Percentiles rank a stretch among this genome's conserved stretches.
These are phyloP conservation scores for Nymphalis c-album DNA, from an alignment of 2,888 invertebrate genomes.

Conservation along the genomic window DNA sequence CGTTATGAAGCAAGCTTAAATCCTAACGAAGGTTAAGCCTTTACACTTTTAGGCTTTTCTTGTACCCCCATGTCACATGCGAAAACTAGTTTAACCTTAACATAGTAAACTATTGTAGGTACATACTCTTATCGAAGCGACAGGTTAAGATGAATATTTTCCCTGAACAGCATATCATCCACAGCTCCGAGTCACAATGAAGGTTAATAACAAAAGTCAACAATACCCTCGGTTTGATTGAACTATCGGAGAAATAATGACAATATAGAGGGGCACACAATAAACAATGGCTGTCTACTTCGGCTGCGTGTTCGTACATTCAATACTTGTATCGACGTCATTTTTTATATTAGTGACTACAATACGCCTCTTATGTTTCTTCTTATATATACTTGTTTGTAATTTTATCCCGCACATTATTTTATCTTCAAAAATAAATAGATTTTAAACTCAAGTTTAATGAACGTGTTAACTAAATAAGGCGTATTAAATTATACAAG, in stretches of 20 bases:
- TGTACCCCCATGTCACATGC: too few species aligned
- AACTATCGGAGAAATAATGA: conserved; percentile 24
- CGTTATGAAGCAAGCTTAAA: too few species aligned
- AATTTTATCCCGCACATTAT: too few species aligned
- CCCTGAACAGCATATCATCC: not conserved
- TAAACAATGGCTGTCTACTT: conserved; percentile 28
- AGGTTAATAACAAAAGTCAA: conserved; percentile 27
- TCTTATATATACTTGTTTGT: not conserved
- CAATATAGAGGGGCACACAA: conserved; percentile 23
- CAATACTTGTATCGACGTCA: conserved; percentile 6
- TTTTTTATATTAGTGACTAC: not conserved
- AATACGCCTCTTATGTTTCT: not conserved
- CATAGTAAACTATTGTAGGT: too few species aligned
- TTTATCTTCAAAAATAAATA: too few species aligned
- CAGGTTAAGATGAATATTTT: not conserved
- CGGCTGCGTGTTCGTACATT: conserved; percentile 23
- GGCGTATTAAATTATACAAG: too few species aligned
- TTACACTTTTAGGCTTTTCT: too few species aligned
- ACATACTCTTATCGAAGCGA: too few species aligned
- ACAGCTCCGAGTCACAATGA: conserved; percentile 14
- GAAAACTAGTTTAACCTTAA: too few species aligned
- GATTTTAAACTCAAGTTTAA: too few species aligned
- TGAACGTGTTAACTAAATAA: too few species aligned
- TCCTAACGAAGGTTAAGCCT: too few species aligned
- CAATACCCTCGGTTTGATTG: conserved; percentile 26